Evolutionary conservation across 1,140 invertebrate genomes (phyloP), one percentile per base, ranked within the genome.

Genomic region (Drosophila jambulina): DNA sequence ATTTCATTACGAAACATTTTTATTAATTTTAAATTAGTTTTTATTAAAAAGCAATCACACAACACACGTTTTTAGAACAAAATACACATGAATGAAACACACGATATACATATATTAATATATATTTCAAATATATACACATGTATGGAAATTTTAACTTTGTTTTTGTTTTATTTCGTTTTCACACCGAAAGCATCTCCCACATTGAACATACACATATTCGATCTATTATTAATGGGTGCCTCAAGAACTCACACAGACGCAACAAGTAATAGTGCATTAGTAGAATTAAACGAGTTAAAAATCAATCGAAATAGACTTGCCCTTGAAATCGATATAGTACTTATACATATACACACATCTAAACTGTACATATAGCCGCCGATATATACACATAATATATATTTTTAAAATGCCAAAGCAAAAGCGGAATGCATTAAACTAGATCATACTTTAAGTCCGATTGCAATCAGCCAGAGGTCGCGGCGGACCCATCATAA

Each of bases 371-470:
- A 76, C 38, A 76, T 70, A 78, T 78, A 76, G 65, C 53, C 45
- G 58, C 72, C 57, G 57, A 75, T 57, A 79, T 70, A 85, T 71
- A 70, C 48, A 78, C 58, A 77, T 61, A 75, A 85, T 51, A 74
- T 63, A 86, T 86, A 80, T 82, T 87, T 87, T 88, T 88, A 84
- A 87, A 78, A 87, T 78, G 84, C 85, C 85, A 86, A 85, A 81
- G 77, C 53, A 54, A 51, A 12, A 36, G 48, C 34, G 34, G 54
- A 56, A 78, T 74, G 84, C 77, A 84, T 83, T 81, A 78, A 81
- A 88, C 49, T 78, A 80, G 36, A 56, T 17, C 54, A 17, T 57
- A 57, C 38, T 78, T 68, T 78, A 88, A 71, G 77, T 56, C 76
- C 45, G 19, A 78, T 43, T 56, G 60, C 45, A 78, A 65, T 72